Evolutionary conservation across 2,113 vertebrate species (phyloP), one percentile per base, ranked within the genome.

Genomic region (Phyllopteryx taeniolatus): DNA sequence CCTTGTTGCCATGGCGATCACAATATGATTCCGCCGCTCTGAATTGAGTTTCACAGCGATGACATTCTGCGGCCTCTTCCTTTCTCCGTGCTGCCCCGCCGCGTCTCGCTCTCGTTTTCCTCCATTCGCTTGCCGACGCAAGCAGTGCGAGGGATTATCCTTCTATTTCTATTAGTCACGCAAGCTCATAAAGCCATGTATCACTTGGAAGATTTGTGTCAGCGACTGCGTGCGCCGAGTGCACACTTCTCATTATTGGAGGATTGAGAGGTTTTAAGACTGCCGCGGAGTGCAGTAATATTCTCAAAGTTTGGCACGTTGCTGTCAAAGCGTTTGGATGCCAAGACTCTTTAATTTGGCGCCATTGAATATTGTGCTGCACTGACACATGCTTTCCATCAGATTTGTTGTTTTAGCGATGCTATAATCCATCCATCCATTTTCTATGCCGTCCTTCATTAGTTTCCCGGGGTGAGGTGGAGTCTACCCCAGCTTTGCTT

Each of bases 161-260:
- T 72, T 82, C 85, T 72, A 86, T 90, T 89, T 87, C 85, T 85
- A 85, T 91, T 90, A 88, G 87, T 91, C 88, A 89, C 64, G 64
- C 86, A 87, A 85, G 75, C 71, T 86, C 83, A 83, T 88, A 90
- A 39, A 90, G 80, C 88, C 85, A 77, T 85, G 86, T 89, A 83
- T 90, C 85, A 83, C 81, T 89, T 81, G 60, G 72, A 85, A 88
- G 90, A 85, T 87, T 87, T 87, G 80, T 90, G 87, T 89, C 90
- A 88, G 90, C 87, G 86, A 81, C 81, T 85, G 79, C 75, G 72
- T 76, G 80, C 78, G 75, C 85, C 35, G 73, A 80, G 78, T 74
- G 78, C 73, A 79, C 79, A 77, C 81, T 80, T 79, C 87, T 89
- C 87, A 87, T 88, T 89, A 87, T 85, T 75, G 79, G 70, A 5